Conservation (phyloP, 2,888 invertebrate species). For the Platycheirus albimanus region DNA sequence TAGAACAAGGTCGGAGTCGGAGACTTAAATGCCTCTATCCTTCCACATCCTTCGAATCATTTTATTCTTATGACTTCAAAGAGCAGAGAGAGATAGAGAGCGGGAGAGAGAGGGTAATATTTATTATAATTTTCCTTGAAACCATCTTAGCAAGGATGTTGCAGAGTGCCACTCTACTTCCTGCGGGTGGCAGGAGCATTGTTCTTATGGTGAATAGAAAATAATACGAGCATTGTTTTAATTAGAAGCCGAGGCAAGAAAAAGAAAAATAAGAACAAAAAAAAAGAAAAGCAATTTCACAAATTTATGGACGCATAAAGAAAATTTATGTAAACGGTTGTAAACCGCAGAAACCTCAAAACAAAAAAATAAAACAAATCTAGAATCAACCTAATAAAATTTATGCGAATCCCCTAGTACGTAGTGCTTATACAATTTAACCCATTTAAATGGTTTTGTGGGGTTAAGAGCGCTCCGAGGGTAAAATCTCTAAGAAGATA, state of each 20-base stretch:
- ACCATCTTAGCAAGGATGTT: neutral
- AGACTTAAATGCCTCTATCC: neutral
- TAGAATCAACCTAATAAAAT: constrained; percentile 31
- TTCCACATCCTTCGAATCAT: constrained; percentile 31
- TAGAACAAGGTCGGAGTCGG: constrained; percentile 47
- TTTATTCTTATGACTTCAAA: constrained; percentile 1
- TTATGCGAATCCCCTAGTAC: constrained; percentile 37
- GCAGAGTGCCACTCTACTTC: neutral
- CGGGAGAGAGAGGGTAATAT: neutral
- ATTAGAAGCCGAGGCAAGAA: constrained; percentile 45
- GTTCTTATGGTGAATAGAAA: constrained; percentile 44
- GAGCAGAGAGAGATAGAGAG: neutral
- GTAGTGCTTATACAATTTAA: constrained; percentile 53
- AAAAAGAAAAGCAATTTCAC: constrained; percentile 52
- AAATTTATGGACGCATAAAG: constrained; percentile 63
- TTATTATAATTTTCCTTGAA: constrained; percentile 38
- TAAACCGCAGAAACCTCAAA: constrained; percentile 32
- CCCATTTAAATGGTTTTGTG: constrained; percentile 41
- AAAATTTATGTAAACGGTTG: constrained; percentile 58
- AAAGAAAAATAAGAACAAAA: constrained; percentile 77
- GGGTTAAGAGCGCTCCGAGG: neutral
- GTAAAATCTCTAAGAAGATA: neutral
- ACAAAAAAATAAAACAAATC: constrained; percentile 38
- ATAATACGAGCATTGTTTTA: constrained; percentile 68
- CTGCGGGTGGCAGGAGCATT: neutral